Conservation (phyloP, 23 tunicate genomes). For the Oikopleura albicans region DNA sequence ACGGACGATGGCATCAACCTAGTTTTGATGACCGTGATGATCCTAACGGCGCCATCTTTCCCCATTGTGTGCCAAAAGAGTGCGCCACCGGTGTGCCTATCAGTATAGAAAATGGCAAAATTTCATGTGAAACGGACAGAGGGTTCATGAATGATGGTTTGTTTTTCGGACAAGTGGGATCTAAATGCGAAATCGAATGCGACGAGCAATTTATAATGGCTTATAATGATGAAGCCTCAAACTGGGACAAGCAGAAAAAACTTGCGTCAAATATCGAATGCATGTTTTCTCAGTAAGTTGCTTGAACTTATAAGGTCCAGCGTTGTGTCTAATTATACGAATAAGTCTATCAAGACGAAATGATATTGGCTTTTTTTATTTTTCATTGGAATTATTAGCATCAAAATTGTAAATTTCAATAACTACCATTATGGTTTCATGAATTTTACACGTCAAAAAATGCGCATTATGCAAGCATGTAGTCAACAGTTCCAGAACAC, state of each 20-base stretch:
- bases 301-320: too few relatives aligned
- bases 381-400: too few relatives aligned
- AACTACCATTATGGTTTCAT: too few relatives aligned
- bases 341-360: too few relatives aligned
- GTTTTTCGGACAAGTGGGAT: neutral
- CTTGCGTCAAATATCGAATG: neutral
- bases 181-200: neutral
- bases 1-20: neutral
- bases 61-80: neutral
- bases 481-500: too few relatives aligned
- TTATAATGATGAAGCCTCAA: neutral
- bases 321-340: too few relatives aligned
- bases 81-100: neutral
- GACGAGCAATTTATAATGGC: neutral
- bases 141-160: neutral
- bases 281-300: neutral
- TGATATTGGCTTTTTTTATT: too few relatives aligned
- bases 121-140: neutral
- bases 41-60: neutral
- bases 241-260: neutral
- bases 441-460: too few relatives aligned
- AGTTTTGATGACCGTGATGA: neutral
- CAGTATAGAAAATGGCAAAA: neutral
- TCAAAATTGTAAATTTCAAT: too few relatives aligned
- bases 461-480: too few relatives aligned